Evolutionary conservation across 2,888 invertebrate species (phyloP).

Genomic region (Tanytarsus gracilentus): DNA sequence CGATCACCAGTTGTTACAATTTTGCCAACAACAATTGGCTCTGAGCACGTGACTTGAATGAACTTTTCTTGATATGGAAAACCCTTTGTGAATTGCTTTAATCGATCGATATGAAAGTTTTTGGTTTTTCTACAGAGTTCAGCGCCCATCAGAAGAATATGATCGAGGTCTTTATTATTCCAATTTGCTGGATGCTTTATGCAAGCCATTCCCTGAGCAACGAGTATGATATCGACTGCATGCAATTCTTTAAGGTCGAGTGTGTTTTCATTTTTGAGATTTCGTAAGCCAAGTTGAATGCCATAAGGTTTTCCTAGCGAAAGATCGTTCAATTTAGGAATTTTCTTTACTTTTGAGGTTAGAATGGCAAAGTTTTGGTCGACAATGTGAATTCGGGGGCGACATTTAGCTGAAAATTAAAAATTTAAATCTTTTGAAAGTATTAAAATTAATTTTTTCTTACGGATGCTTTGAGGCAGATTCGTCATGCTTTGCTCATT

Average conservation of each 20-base stretch:
- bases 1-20: slow-evolving; percentile 7
- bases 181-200: slow-evolving; percentile 6
- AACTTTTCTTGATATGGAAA: slow-evolving; percentile 6
- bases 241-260: background rate
- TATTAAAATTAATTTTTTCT: background rate
- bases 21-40: slow-evolving; percentile 12
- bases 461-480: background rate
- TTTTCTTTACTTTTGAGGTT: background rate
- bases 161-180: slow-evolving; percentile 7
- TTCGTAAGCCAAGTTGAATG: slow-evolving; percentile 3
- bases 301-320: slow-evolving; percentile 15
- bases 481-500: background rate
- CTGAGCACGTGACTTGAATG: slow-evolving; percentile 10
- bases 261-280: background rate
- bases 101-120: background rate
- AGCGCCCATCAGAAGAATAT: slow-evolving; percentile 7
- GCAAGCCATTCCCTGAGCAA: slow-evolving; percentile 11
- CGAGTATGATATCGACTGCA: slow-evolving; percentile 11
- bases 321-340: background rate
- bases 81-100: slow-evolving; percentile 1
- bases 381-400: slow-evolving; percentile 4
- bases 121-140: slow-evolving; percentile 14
- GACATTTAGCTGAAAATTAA: slow-evolving; percentile 9
- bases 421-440: too few species aligned
- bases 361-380: background rate